Conservation (phyloP, 2,888 invertebrate genomes). For the Philopedon plagiatum region DNA sequence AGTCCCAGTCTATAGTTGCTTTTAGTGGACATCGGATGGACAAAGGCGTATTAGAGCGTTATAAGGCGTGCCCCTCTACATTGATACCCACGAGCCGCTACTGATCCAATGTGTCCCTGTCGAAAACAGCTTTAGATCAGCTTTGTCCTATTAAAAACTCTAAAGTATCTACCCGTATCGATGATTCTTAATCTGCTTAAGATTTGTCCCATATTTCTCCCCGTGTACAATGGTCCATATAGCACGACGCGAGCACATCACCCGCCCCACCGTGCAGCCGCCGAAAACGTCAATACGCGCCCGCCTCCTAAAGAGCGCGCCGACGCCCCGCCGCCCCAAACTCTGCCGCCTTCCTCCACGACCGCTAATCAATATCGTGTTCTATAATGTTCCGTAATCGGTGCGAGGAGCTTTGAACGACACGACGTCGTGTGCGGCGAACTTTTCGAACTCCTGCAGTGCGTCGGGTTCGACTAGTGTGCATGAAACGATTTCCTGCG, state of each 20-base stretch:
- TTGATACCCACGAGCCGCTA: too few species aligned
- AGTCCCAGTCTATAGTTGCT: too few species aligned
- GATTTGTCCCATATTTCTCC: neutral
- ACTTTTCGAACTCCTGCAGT: constrained; percentile 25
- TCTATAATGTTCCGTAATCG: constrained; percentile 20
- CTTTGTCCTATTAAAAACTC: too few species aligned
- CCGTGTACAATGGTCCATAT: neutral
- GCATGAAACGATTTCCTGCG: constrained; percentile 24
- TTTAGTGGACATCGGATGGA: too few species aligned
- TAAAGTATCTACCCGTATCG: too few species aligned
- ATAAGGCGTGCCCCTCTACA: too few species aligned
- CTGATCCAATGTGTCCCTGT: too few species aligned
- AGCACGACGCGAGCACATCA: neutral
- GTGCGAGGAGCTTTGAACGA: constrained; percentile 16
- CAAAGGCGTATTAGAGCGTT: too few species aligned
- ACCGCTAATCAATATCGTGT: constrained; percentile 23
- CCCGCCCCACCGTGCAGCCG: neutral
- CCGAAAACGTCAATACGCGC: constrained; percentile 30
- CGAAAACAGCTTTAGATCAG: too few species aligned
- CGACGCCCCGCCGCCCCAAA: constrained; percentile 27
- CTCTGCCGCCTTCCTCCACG: constrained; percentile 21
- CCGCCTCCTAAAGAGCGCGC: constrained; percentile 18
- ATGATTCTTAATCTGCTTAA: too few species aligned
- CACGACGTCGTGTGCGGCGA: constrained; percentile 25
- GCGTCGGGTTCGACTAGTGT: constrained; percentile 20